Conservation (phyloP, 2,888 invertebrate genomes). For the Acrobasis repandana region DNA sequence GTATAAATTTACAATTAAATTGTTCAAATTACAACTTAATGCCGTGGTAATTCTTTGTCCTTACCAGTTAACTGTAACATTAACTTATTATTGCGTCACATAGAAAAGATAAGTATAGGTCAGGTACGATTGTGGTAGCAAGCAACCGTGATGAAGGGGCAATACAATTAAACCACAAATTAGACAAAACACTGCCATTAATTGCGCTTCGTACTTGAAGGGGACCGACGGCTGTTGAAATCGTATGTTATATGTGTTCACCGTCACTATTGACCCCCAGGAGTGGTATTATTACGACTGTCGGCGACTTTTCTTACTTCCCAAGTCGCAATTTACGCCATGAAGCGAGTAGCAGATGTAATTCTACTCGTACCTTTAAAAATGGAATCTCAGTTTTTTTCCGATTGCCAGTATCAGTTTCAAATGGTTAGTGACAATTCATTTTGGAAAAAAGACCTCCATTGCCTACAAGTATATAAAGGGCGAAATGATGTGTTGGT, state of each 20-base stretch:
- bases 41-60: not conserved
- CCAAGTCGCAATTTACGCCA: too few species aligned
- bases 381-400: too few species aligned
- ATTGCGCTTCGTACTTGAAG: slow-evolving; percentile 10
- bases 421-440: too few species aligned
- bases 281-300: too few species aligned
- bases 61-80: slow-evolving; percentile 1
- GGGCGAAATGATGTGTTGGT: too few species aligned
- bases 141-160: not conserved
- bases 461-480: too few species aligned
- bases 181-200: not conserved
- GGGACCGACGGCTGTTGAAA: not conserved
- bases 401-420: too few species aligned
- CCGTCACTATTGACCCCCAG: not conserved
- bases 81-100: slow-evolving; percentile 7
- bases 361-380: too few species aligned
- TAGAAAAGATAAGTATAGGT: slow-evolving; percentile 9
- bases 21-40: slow-evolving; percentile 1
- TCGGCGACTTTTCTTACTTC: too few species aligned
- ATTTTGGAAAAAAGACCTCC: too few species aligned
- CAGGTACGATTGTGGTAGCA: not conserved
- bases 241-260: slow-evolving; percentile 1
- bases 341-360: too few species aligned
- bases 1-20: not conserved
- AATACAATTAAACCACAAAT: slow-evolving; percentile 10